Base-by-base conservation (phyloP, 2,113 vertebrate species). In the Mormyrus iriodes region DNA sequence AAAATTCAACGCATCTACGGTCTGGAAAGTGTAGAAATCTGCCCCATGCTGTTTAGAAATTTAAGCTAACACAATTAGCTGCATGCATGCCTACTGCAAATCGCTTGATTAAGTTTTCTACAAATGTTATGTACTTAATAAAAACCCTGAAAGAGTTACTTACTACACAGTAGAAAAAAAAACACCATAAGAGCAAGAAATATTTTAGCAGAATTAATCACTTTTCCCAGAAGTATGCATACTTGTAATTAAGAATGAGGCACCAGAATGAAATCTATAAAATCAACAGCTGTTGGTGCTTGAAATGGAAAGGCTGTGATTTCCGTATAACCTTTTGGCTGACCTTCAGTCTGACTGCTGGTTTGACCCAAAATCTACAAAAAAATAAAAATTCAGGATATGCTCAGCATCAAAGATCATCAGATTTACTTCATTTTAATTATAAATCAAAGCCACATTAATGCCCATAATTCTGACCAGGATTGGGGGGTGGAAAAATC, bases 51-150 rank as follows among this genome's bases (percentile, higher is more conserved):
- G 69, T n/a, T 76, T 35, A 39, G 69, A 85, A 49, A 85, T 85
- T 12, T n/a, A 85, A 85, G 13, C 21, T 9, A 85, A 44, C 44
- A 48, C 82, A 86, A 83, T 90, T 89, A 52, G 79, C 65, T 65
- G 48, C 31, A 21, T 79, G 44, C 73, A 58, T 49, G 88, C n/a
- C 31, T 88, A 24, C 44, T 89, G 6, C 27, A 88, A 87, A 69
- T n/a, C 88, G 84, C 90, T 90, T 90, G 84, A 89, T 92, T 93
- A 91, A 91, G 88, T 86, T 88, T 90, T 48, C 91, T 85, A 89
- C 53, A 86, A 88, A 90, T 91, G 89, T 90, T 89, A 90, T 88
- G 90, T 39, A 76, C 31, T 84, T 84, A 48, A 65, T 12, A 65
- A 21, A 84, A 84, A 84, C 39, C 82, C 19, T 88, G 53, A 86